Conservation (phyloP, 92 coral and sea anemone species). For the Metridium senile region DNA sequence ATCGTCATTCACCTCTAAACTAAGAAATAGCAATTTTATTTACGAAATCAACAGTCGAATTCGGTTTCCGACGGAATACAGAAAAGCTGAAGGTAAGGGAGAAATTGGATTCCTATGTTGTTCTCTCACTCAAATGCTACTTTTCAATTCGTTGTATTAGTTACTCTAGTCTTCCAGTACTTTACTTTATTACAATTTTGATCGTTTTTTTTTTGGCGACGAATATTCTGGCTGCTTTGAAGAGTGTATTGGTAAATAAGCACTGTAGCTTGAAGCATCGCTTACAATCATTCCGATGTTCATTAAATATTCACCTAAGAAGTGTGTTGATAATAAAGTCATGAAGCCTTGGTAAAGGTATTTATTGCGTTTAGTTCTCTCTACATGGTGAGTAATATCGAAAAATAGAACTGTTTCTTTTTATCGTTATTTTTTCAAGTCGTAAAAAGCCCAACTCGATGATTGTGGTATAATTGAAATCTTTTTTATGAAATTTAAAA, state of each 20-base stretch:
- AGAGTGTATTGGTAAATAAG: neutral
- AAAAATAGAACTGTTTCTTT: too few relatives aligned
- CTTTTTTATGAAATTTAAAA: neutral
- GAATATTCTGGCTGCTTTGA: constrained; percentile 3
- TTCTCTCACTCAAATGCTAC: neutral
- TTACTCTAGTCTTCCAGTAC: neutral
- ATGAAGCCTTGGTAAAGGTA: neutral
- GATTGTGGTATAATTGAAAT: neutral
- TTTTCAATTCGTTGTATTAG: neutral
- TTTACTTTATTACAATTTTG: neutral
- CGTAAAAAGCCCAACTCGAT: too few relatives aligned
- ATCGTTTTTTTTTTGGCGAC: neutral
- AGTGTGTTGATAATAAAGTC: neutral
- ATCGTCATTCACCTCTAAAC: neutral
- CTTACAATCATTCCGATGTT: constrained; percentile 7
- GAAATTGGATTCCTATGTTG: neutral
- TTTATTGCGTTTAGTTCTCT: neutral
- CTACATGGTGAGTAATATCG: neutral
- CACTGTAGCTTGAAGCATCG: neutral
- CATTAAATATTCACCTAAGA: constrained; percentile 19
- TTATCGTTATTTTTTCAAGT: too few relatives aligned
- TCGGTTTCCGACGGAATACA: neutral
- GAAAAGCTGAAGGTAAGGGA: neutral
- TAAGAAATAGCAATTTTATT: constrained; percentile 8
- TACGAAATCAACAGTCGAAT: neutral